A percentile compares a stretch with the other conserved stretches of the same genome.
phyloP scores from a whole-genome alignment of 2,797 vertebrate genomes.

The Austrolebias charrua region DNA sequence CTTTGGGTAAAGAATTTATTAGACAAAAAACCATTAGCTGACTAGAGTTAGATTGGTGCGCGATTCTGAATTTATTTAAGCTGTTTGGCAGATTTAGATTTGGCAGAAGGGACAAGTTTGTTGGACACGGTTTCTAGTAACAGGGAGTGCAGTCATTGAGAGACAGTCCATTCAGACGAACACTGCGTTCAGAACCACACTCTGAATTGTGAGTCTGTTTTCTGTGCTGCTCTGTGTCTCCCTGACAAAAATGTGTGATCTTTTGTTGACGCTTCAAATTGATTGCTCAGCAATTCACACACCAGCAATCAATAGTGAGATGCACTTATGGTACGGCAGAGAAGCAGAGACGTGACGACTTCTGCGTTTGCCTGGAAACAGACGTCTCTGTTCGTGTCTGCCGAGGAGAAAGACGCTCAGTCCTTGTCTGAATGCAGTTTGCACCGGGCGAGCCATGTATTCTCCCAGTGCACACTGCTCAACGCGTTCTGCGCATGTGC shows the following conservation, averaged over 20 bases:
- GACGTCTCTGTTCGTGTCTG: constrained; percentile 64
- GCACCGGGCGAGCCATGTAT: constrained; percentile 34
- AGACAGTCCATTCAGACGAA: constrained; percentile 11
- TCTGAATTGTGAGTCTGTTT: constrained; percentile 17
- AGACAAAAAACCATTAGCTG: constrained; percentile 42
- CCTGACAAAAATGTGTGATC: constrained; percentile 52
- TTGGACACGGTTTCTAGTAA: constrained; percentile 27
- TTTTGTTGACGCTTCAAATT: constrained; percentile 48
- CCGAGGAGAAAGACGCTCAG: constrained; percentile 65
- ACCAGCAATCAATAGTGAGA: constrained; percentile 69
- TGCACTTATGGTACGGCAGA: constrained; percentile 73
- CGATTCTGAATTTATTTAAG: constrained; percentile 43
- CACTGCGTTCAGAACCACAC: neutral
- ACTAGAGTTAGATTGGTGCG: constrained; percentile 31
- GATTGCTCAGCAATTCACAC: constrained; percentile 68
- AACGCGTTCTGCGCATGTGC: constrained; percentile 14
- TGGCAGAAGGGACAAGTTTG: constrained; percentile 44
- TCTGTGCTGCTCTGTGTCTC: constrained; percentile 28
- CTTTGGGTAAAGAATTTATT: constrained; percentile 13
- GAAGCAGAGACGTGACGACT: constrained; percentile 59
- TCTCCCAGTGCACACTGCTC: constrained; percentile 34
- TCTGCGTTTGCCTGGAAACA: constrained; percentile 66
- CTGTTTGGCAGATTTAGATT: constrained; percentile 68
- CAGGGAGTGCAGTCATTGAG: constrained; percentile 15
- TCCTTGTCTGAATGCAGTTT: constrained; percentile 48